Conservation (phyloP, 1,140 invertebrate genomes). For the Drosophila parabipectinata region DNA sequence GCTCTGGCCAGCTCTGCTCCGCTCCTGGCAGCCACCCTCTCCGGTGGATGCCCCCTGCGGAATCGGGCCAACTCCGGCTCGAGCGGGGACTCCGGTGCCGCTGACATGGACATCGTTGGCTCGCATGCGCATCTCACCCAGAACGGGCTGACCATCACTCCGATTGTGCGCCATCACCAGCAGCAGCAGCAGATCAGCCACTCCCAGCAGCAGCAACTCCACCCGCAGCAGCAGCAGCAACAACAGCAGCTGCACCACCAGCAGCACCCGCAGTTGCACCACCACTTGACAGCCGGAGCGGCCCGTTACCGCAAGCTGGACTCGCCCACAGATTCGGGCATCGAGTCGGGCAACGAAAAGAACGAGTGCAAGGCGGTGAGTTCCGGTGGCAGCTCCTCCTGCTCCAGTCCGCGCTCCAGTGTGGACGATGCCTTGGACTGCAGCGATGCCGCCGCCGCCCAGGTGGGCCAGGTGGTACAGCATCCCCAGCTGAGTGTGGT, state of each 20-base stretch:
- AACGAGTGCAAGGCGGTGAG: constrained; percentile 89
- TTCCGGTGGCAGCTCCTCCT: constrained; percentile 89
- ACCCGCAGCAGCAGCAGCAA: constrained; percentile 50
- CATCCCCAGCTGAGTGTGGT: constrained; percentile 60
- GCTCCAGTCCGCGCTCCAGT: constrained; percentile 93
- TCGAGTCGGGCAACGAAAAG: constrained; percentile 95
- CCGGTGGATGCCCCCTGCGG: constrained; percentile 88
- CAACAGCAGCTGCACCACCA: constrained; percentile 64
- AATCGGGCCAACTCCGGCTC: constrained; percentile 91
- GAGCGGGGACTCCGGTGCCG: constrained; percentile 91
- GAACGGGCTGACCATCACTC: constrained; percentile 88
- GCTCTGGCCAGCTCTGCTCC: constrained; percentile 86
- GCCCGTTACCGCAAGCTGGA: constrained; percentile 91
- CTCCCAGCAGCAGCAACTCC: constrained; percentile 53
- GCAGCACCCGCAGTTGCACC: constrained; percentile 73
- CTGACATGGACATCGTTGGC: constrained; percentile 88
- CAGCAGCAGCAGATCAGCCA: constrained; percentile 65
- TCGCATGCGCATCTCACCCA: constrained; percentile 87
- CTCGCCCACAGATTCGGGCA: constrained; percentile 95
- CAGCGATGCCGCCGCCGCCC: constrained; percentile 77
- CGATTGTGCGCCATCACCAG: constrained; percentile 85
- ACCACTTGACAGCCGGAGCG: constrained; percentile 69
- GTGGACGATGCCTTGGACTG: constrained; percentile 91
- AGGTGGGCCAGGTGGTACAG: constrained; percentile 34
- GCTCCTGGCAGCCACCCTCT: constrained; percentile 90